Base-by-base conservation (phyloP, 2,113 vertebrate species). In the Rattus norvegicus region DNA sequence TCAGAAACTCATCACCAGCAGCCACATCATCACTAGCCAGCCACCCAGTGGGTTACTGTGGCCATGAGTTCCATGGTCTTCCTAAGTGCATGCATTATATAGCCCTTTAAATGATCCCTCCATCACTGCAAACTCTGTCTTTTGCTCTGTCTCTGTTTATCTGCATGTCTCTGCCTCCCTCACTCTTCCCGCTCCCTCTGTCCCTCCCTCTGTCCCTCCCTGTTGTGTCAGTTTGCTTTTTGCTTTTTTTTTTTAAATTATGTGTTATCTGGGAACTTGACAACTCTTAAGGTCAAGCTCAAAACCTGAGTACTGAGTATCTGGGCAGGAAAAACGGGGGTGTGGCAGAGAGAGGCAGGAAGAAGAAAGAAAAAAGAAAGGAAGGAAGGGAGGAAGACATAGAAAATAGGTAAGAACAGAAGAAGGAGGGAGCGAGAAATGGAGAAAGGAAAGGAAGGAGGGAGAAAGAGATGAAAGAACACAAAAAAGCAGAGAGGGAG, bases 391-490 rank as follows among this genome's bases (percentile, higher is more conserved):
- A 54, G 52, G 52, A 11, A 54, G 52, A 54, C 7, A 54, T 54
- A 54, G 7, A 54, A 54, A 54, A 54, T 54, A 11, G 43, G 43
- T 43, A 54, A 54, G 52, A 5, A 54, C 11, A 11, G 52, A 54
- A 54, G 52, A 11, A 65, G 12, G 2, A 65, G 28, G 3, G 3
- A 30, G 26, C 10, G 2, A 30, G 26, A 1, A 30, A 6, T 2
- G 24, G 26, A 26, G 8, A 24, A 26, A 63, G 24, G 61, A 63
- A 30, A 11, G 28, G 56, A 30, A 10, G 22, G 65, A 67, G 28
- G 65, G 65, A 67, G 52, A 54, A 11, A 54, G 52, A 11, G 52
- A 54, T 10, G 11, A 2, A 67, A 12, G 65, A 5, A 67, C 4
- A 67, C 28, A 67, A 13, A 67, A 67, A 33, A 30, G 65, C 65